phyloP scores from a whole-genome alignment of 2,797 vertebrate genomes.

The Echiichthys vipera region DNA sequence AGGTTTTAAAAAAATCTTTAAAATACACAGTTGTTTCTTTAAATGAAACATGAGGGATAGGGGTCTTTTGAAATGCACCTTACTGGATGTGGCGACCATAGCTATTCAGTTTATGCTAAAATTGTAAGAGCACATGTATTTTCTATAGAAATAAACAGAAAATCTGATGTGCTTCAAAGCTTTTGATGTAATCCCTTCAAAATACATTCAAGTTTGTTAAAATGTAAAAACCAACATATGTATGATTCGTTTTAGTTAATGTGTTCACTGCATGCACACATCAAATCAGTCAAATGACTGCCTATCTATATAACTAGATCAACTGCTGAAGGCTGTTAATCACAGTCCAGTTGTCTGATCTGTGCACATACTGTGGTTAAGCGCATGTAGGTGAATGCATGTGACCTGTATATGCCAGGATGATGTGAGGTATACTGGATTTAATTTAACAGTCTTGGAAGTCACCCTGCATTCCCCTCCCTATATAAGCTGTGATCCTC shows the following conservation, averaged over 20 bases:
- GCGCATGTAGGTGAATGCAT: conserved; percentile 8
- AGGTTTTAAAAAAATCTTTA: not conserved
- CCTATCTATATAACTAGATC: not conserved
- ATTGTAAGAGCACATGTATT: not conserved
- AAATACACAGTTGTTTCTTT: not conserved
- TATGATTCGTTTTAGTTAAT: not conserved
- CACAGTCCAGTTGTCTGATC: not conserved
- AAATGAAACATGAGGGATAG: conserved; percentile 1
- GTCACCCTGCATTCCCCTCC: conserved; percentile 42
- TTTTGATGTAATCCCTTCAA: not conserved
- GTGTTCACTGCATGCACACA: no score
- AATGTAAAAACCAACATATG: not conserved
- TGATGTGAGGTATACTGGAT: conserved; percentile 26
- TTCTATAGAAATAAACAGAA: not conserved
- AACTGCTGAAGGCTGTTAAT: not conserved
- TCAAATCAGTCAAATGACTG: not conserved
- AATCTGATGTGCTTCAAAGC: not conserved
- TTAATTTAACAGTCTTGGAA: conserved; percentile 57
- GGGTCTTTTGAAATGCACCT: not conserved
- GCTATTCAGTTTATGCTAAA: not conserved
- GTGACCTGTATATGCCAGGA: conserved; percentile 11
- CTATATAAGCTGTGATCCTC: conserved; percentile 40
- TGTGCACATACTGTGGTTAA: conserved; percentile 3
- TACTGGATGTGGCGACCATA: not conserved
- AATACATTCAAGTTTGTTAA: not conserved